Evolutionary conservation across 2,797 vertebrate genomes (phyloP).

Genomic region (Trematomus bernacchii): DNA sequence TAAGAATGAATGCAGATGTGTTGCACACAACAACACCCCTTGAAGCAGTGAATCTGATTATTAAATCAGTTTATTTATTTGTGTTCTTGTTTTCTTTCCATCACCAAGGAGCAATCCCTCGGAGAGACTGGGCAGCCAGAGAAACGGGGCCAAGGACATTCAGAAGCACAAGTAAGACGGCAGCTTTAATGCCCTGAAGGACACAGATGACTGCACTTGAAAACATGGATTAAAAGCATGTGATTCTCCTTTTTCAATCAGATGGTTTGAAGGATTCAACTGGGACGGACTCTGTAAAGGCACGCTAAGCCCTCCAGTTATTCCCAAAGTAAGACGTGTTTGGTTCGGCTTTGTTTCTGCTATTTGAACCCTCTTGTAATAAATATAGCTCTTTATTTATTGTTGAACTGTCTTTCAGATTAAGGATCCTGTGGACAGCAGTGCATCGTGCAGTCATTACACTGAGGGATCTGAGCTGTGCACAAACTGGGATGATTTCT

Average conservation of each 20-base stretch:
- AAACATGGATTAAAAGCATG: slow-evolving; percentile 30
- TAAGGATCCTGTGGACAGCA: slow-evolving; percentile 57
- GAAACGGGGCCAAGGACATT: slow-evolving; percentile 85
- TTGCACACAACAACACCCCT: slow-evolving; percentile 5
- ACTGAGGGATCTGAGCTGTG: slow-evolving; percentile 62
- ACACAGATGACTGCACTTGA: not conserved
- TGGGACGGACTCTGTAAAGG: slow-evolving; percentile 82
- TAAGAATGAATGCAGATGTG: slow-evolving; percentile 17
- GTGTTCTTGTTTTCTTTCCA: slow-evolving; percentile 41
- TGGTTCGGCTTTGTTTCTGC: not conserved
- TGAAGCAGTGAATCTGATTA: slow-evolving; percentile 22
- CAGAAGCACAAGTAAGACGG: slow-evolving; percentile 84
- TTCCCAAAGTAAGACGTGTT: slow-evolving; percentile 78
- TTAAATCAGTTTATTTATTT: slow-evolving; percentile 46
- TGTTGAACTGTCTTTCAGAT: slow-evolving; percentile 54
- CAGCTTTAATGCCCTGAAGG: slow-evolving; percentile 30
- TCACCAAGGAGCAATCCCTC: slow-evolving; percentile 80
- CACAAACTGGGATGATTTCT: slow-evolving; percentile 85
- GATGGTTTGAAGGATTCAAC: slow-evolving; percentile 88
- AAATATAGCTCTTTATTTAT: not conserved
- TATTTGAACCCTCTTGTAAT: slow-evolving; percentile 3
- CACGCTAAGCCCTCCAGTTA: slow-evolving; percentile 75
- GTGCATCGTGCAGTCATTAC: slow-evolving; percentile 60
- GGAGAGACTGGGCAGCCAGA: slow-evolving; percentile 82
- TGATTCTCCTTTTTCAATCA: slow-evolving; percentile 60